These are phyloP conservation scores for Phorcus lineatus DNA, from an alignment of 2,888 invertebrate species.

Conservation along the genomic window DNA sequence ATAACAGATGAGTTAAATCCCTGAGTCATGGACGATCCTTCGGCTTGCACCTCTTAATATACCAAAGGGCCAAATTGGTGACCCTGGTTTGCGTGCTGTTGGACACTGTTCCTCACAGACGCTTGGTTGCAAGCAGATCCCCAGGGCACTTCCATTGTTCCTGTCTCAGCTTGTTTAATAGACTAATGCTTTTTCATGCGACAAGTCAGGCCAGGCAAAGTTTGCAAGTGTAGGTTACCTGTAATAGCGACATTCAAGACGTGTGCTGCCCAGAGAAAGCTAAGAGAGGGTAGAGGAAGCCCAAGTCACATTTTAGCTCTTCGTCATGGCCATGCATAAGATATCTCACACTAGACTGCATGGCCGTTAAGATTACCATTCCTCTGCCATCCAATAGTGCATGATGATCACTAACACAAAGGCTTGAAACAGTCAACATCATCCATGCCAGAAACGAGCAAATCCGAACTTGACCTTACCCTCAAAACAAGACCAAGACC, in stretches of 20 bases:
- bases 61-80: background rate
- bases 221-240: background rate
- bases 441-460: too few species aligned
- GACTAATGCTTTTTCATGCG: slow-evolving; percentile 7
- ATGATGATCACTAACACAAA: too few species aligned
- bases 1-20: background rate
- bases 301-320: too few species aligned
- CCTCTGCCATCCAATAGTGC: too few species aligned
- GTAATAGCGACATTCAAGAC: slow-evolving; percentile 18
- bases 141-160: background rate
- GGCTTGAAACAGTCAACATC: too few species aligned
- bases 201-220: background rate
- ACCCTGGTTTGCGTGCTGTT: background rate
- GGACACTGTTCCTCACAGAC: background rate
- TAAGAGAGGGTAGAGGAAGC: background rate
- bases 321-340: too few species aligned
- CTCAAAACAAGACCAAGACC: too few species aligned
- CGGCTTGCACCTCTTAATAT: background rate
- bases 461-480: too few species aligned
- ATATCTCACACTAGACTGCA: too few species aligned
- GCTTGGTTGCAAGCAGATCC: background rate
- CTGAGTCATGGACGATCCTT: background rate
- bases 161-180: background rate
- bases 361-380: too few species aligned
- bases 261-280: background rate